Base-by-base conservation (phyloP, 2,797 vertebrate species). In the Yasuhikotakia modesta region DNA sequence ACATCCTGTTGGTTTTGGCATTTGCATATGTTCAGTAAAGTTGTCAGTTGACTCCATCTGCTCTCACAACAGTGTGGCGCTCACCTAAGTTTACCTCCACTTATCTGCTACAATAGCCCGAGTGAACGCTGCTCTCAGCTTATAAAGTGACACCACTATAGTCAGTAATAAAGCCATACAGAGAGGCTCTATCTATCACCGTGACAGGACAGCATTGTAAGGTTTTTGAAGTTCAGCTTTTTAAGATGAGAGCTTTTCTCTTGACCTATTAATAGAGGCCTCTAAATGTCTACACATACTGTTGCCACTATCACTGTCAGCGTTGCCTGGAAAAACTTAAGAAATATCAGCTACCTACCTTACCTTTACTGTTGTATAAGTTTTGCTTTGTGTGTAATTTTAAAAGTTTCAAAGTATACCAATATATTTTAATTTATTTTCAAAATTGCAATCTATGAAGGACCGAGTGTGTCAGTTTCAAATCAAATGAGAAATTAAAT, bases 171-270 rank as follows among this genome's bases (percentile, higher is more conserved):
- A 76, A 82, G 88, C 87, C 87, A 88, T 87, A 88, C 82, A 88
- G 85, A 90, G 91, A 90, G 89, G 88, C 87, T 86, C 88, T 85
- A 91, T 92, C 90, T 91, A 89, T 92, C 90, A 92, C 69, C 10
- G 84, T 90, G 92, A 91, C 90, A 91, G 90, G 86, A 87, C 45
- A 68, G 84, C 90, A 88, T 89, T 91, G 89, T 92, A 89, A 88
- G 88, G 88, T 86, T 65, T 87, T 90, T 90, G 87, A 90, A 88
- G 85, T 45, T 78, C 82, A 77, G 79, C 77, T 66, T 79, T 61
- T 67, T 32, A 61, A 52, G 75, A 61, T 50, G 43, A 50, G 66
- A 24, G 66, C 45, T 68, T 67, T 68, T 68, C 73, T 22, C 52
- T 46, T 12, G 24, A 48, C 39, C 64, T 53, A 48, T 68, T 58